Percentiles rank a stretch among this genome's conserved stretches.
These are phyloP conservation scores for Phocides pigmalion DNA, from an alignment of 1,140 invertebrate genomes.

Conservation along the genomic window DNA sequence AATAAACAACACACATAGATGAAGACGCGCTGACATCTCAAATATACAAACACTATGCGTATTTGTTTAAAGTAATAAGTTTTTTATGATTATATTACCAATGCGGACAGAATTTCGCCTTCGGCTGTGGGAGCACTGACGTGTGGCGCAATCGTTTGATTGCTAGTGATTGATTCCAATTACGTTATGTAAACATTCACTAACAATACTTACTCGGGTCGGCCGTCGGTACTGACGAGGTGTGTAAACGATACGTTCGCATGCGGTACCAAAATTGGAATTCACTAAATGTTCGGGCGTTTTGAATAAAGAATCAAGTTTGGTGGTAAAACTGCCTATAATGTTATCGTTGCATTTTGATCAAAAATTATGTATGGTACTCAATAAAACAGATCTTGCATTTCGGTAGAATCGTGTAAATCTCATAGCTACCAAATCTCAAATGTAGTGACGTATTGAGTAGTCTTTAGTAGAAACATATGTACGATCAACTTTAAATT, in stretches of 20 bases:
- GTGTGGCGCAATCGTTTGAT: conserved; percentile 39
- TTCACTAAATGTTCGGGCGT: not conserved
- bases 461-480: too few relatives aligned
- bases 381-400: too few relatives aligned
- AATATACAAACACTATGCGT: not conserved
- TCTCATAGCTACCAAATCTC: too few relatives aligned
- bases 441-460: too few relatives aligned
- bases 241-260: conserved; percentile 21
- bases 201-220: conserved; percentile 1
- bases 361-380: too few relatives aligned
- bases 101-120: conserved; percentile 32
- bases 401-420: too few relatives aligned
- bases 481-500: too few relatives aligned
- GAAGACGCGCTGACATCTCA: not conserved
- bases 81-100: not conserved
- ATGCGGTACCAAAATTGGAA: conserved; percentile 5
- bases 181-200: conserved; percentile 31
- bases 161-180: conserved; percentile 43
- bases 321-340: too few relatives aligned
- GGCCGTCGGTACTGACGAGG: conserved; percentile 30
- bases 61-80: not conserved
- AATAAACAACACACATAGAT: too few relatives aligned
- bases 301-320: too few relatives aligned
- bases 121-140: conserved; percentile 29
- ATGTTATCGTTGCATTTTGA: too few relatives aligned